These are phyloP conservation scores for Drosophila oshimai DNA, from an alignment of 1,140 invertebrate species.

Conservation along the genomic window DNA sequence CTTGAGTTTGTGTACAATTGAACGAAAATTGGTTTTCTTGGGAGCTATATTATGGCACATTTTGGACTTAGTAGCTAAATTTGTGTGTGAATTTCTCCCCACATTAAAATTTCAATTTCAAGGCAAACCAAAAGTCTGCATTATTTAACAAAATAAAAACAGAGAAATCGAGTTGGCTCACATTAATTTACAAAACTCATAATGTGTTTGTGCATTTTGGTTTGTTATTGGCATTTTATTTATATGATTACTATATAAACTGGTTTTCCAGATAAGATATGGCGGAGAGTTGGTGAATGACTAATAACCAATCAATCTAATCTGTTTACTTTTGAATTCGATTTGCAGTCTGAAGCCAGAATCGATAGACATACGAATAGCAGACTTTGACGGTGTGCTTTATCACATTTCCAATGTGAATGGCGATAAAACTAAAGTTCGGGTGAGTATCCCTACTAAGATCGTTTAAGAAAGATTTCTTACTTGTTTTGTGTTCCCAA, in stretches of 20 bases:
- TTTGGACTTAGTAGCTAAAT: slow-evolving; percentile 2
- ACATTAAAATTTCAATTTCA: not conserved
- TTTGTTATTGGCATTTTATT: not conserved
- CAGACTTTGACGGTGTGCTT: slow-evolving; percentile 99
- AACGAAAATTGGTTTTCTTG: not conserved
- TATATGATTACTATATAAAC: not conserved
- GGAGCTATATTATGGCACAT: slow-evolving; percentile 32
- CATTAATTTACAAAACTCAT: not conserved
- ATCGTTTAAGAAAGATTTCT: too few species aligned
- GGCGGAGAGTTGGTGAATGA: slow-evolving; percentile 1
- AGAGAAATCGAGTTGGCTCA: not conserved
- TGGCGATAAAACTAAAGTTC: slow-evolving; percentile 97
- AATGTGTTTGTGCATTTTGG: not conserved
- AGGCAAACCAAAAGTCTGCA: not conserved
- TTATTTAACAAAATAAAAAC: not conserved
- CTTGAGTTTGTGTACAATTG: slow-evolving; percentile 37
- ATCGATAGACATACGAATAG: slow-evolving; percentile 95
- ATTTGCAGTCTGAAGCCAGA: slow-evolving; percentile 94
- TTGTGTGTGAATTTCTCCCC: slow-evolving; percentile 41
- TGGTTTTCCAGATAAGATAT: slow-evolving; percentile 46
- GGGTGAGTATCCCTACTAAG: slow-evolving; percentile 90
- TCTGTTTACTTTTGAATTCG: not conserved
- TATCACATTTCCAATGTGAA: slow-evolving; percentile 99
- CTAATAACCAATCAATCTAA: slow-evolving; percentile 22
- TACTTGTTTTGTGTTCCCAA: not conserved